Base-by-base conservation (phyloP, 1,140 invertebrate genomes). In the Polypedilum pembai region DNA sequence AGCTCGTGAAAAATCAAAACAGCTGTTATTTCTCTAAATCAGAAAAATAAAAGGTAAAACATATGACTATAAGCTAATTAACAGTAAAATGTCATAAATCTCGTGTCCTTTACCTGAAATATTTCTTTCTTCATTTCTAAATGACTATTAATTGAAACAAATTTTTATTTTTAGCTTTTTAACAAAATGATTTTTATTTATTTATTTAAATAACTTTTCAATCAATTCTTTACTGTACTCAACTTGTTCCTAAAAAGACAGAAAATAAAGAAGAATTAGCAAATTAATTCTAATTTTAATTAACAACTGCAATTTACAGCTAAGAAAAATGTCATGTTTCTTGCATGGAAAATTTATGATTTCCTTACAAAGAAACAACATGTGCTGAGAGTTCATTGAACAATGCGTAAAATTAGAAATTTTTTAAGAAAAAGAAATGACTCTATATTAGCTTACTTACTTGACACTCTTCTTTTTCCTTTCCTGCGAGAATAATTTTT, bases 321-420 rank as follows among this genome's bases (percentile, higher is more conserved):
- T 56, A 12, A 69, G 4, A 69, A 18, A 69, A 17, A 21, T 69
- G 65, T 18, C 65, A 18, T 69, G 65, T 69, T 69, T 20, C 3
- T 18, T 18, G 8, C 65, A 69, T 69, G 65, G 65, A 69, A 69
- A 69, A 69, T 69, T 69, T 69, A 69, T 69, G 17, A 33, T 69
- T 69, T 69, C 65, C 65, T 45, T 56, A n/a, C 45, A 56, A 12
- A 56, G 45, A 18, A 20, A 20, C 5, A 18, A 21, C 65, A 20
- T 69, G 17, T 69, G 45, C 45, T 56, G 45, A 45, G n/a, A 56
- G 45, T 56, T 56, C 45, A 56, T 56, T 56, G 45, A n/a, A 20
- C 65, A 18, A 3, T 69, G 65, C 17, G 8, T 69, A 69, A 21
- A 69, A 21, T 69, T 20, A 69, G 65, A 21, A 69, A 20, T 56